These are phyloP conservation scores for Anhinga anhinga DNA, from an alignment of 2,113 vertebrate genomes.

Conservation along the genomic window DNA sequence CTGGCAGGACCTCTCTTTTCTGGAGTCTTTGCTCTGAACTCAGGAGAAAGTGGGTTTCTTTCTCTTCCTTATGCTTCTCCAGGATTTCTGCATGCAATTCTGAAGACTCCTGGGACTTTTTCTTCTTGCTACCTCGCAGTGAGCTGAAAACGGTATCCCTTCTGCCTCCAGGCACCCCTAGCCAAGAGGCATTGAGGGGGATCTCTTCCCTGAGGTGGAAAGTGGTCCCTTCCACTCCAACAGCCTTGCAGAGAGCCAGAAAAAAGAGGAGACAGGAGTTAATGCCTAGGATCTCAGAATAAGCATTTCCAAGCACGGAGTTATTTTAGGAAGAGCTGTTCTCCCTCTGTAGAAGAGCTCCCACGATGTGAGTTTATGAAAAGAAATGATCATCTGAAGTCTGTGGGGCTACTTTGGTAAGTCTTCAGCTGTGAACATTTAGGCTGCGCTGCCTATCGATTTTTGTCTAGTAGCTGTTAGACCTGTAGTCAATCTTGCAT, in stretches of 20 bases:
- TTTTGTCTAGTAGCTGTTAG: neutral
- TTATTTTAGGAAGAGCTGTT: conserved; percentile 30
- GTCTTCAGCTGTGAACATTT: neutral
- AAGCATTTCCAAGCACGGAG: neutral
- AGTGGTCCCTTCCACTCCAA: neutral
- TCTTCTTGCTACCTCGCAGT: neutral
- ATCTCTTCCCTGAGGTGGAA: fast-evolving
- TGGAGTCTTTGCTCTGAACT: neutral
- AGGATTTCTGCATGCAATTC: neutral
- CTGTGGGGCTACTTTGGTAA: neutral
- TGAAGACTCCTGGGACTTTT: neutral
- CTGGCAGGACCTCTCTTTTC: neutral
- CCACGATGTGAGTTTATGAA: neutral
- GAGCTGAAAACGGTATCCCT: neutral
- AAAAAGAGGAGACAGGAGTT: neutral
- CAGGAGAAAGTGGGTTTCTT: neutral
- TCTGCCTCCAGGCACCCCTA: neutral
- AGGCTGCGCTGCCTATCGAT: neutral
- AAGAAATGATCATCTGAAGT: neutral
- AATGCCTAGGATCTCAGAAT: neutral
- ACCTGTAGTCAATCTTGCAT: neutral
- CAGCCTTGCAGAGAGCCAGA: neutral
- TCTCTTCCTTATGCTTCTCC: neutral
- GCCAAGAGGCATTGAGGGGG: fast-evolving
- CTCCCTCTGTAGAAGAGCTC: neutral